These are phyloP conservation scores for Pyrgus malvae DNA, from an alignment of 2,888 invertebrate species.

Conservation along the genomic window DNA sequence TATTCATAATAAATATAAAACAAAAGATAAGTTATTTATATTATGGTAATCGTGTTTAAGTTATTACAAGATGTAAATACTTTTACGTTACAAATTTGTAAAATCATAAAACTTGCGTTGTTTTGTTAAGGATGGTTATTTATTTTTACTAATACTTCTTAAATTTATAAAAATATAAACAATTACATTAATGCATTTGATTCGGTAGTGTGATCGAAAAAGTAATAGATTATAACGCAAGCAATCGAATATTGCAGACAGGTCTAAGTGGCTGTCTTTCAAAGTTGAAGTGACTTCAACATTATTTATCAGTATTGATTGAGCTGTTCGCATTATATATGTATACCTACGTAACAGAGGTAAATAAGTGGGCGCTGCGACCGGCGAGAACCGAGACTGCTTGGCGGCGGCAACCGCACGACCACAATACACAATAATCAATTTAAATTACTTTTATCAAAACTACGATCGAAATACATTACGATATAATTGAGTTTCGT, in stretches of 20 bases:
- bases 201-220: background rate
- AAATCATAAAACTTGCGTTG: too few relatives aligned
- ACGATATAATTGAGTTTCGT: constrained; percentile 7
- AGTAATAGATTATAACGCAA: background rate
- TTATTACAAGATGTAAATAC: too few relatives aligned
- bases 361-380: constrained; percentile 41
- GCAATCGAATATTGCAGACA: constrained; percentile 13
- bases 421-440: constrained; percentile 32
- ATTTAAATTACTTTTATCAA: constrained; percentile 32
- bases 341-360: constrained; percentile 27
- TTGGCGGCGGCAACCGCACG: constrained; percentile 52
- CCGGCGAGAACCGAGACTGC: constrained; percentile 53
- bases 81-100: too few relatives aligned
- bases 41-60: too few relatives aligned
- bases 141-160: too few relatives aligned
- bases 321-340: constrained; percentile 18
- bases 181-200: background rate
- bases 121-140: too few relatives aligned
- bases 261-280: constrained; percentile 22
- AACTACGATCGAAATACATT: constrained; percentile 19
- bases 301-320: constrained; percentile 26
- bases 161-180: too few relatives aligned
- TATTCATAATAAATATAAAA: too few relatives aligned
- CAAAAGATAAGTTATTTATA: too few relatives aligned
- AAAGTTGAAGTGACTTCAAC: constrained; percentile 22